phyloP scores from a whole-genome alignment of 2,113 vertebrate genomes.

The Bos indicus region DNA sequence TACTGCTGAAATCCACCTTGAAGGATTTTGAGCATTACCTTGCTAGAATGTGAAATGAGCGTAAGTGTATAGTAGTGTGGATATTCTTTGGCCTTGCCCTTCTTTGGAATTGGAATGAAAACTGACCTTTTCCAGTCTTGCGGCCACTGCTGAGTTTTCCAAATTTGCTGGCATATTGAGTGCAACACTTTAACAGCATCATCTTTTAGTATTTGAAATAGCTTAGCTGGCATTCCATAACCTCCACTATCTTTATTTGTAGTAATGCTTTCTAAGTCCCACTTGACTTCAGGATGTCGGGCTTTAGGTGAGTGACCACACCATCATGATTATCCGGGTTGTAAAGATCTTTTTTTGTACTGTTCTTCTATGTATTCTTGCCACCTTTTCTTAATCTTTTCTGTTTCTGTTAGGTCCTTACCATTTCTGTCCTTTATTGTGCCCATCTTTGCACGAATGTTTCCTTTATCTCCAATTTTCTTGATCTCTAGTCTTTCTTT shows the following conservation, averaged over 20 bases:
- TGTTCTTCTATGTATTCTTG: background rate
- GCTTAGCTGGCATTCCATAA: background rate
- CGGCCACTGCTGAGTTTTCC: background rate
- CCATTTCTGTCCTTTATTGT: background rate
- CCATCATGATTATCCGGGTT: background rate
- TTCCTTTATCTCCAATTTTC: background rate
- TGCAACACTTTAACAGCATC: background rate
- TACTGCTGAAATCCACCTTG: background rate
- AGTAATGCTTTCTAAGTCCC: background rate
- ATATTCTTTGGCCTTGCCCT: background rate
- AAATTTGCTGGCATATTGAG: background rate
- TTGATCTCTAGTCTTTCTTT: background rate
- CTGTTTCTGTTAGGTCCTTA: background rate
- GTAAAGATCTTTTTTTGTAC: background rate
- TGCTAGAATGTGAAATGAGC: background rate
- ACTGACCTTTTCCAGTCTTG: background rate
- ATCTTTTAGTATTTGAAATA: background rate
- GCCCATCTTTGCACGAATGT: background rate
- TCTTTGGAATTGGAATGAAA: background rate
- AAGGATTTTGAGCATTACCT: background rate
- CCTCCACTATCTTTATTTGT: background rate
- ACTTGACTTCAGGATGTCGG: background rate
- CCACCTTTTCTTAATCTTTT: background rate
- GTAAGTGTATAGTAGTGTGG: background rate
- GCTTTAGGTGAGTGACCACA: background rate